Percentiles rank a stretch among this genome's conserved stretches.
Evolutionary conservation across 2,797 vertebrate genomes (phyloP).

Genomic region (Sebastes jordani): DNA sequence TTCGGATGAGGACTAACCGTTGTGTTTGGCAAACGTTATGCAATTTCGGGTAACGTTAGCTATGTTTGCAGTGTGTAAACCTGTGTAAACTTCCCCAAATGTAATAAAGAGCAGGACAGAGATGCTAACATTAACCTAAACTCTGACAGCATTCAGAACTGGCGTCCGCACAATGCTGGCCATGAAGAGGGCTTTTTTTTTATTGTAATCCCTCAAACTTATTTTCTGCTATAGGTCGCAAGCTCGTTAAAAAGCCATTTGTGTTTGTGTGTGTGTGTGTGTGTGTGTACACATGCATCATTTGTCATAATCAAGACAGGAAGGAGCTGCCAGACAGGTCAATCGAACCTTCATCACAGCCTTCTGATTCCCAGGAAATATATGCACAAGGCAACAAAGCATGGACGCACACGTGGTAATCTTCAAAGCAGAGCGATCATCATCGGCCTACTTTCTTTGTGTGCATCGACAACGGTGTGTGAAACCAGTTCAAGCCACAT

Average conservation of each 20-base stretch:
- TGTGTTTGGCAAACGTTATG: neutral
- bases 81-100: neutral
- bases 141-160: neutral
- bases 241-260: neutral
- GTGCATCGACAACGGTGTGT: neutral
- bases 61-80: neutral
- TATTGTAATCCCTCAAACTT: neutral
- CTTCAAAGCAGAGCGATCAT: constrained; percentile 43
- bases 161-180: neutral
- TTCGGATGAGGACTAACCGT: rapidly evolving
- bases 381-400: constrained; percentile 44
- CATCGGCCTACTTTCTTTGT: constrained; percentile 17
- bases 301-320: constrained; percentile 53
- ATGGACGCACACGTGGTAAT: constrained; percentile 12
- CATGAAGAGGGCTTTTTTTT: neutral
- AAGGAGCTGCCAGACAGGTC: constrained; percentile 41
- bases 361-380: constrained; percentile 40
- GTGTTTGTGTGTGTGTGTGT: neutral
- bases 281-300: constrained; percentile 5
- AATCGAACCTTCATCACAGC: constrained; percentile 48
- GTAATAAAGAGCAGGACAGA: too few species aligned
- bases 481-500: neutral
- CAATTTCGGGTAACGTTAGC: neutral
- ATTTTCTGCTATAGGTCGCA: neutral
- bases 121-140: neutral